Base-by-base conservation (phyloP, 2,113 vertebrate genomes). In the Trichomycterus rosablanca region DNA sequence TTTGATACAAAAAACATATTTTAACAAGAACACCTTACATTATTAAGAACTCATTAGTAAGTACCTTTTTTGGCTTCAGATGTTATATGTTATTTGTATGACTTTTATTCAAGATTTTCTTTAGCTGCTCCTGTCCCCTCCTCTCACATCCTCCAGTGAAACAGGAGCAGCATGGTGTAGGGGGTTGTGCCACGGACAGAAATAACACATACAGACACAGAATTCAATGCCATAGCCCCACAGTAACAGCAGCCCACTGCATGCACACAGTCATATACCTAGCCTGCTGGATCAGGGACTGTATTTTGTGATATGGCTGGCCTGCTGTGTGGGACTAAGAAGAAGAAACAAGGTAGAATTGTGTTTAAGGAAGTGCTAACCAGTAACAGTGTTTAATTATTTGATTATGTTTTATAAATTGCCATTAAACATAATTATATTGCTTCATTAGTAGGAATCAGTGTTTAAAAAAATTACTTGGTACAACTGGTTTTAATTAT, bases 261-360 rank as follows among this genome's bases (percentile, higher is more conserved):
- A 10, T 63, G 24, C 66, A 22, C 30, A 45, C 26, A 28, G 10
- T 42, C 53, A 26, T 43, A 44, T 39, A 62, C 43, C 24, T 9
- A 67, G 67, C 44, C 65, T 45, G 53, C 9, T 66, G 61, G 50
- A 72, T 63, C 40, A 32, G 5, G 51, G 30, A 63, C 24, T 69
- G 68, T 57, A 43, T 19, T 51, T 22, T 51, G 50, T 0, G 14
- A 75, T 64, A 95, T 94, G 93, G 87, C 92, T 0, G 86, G 86
- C 0, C 84, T 93, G 4, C 82, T 95, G 43, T 94, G 92, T 55
- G 88, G 89, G 67, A 84, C 86, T 56, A 92, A 88, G 71, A 86
- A 73, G 77, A 91, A 80, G 74, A 91, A 89, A 68, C 87, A 88
- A 89, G 90, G 89, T 89, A 90, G 44, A 26, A 46, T 66, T 50